Conservation (phyloP, 2,113 vertebrate species). For the Lagenorhynchus albirostris region DNA sequence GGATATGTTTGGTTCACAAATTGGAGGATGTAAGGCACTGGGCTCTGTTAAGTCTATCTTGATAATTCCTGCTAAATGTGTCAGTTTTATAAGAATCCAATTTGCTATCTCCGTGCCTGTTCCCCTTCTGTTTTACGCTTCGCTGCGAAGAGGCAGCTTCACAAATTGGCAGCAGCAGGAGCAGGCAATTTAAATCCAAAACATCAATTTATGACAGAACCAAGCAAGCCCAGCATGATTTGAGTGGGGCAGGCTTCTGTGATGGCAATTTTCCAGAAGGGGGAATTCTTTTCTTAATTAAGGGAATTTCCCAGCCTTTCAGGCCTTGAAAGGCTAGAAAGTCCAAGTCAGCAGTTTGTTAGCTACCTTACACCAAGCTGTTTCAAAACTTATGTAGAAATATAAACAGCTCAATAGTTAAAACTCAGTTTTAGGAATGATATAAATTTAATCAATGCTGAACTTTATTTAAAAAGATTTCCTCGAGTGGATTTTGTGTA, state of each 20-base stretch:
- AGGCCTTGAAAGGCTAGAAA: conserved; percentile 44
- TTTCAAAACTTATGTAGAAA: conserved; percentile 64
- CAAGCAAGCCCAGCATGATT: conserved; percentile 46
- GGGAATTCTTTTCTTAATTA: conserved; percentile 41
- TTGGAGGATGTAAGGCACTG: conserved; percentile 35
- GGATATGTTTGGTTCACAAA: background rate
- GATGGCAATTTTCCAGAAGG: conserved; percentile 39
- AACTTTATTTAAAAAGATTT: background rate
- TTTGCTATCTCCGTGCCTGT: conserved; percentile 37
- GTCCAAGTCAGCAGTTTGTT: background rate
- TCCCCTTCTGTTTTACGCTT: conserved; percentile 45
- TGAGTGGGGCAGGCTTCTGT: conserved; percentile 6
- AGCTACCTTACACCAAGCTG: conserved; percentile 44
- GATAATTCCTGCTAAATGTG: conserved; percentile 50
- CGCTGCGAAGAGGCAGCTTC: conserved; percentile 46
- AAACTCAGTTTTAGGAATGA: conserved; percentile 48
- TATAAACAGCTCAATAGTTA: conserved; percentile 43
- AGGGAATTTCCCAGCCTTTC: conserved; percentile 46
- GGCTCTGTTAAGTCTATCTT: conserved; percentile 52
- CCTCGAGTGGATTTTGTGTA: background rate
- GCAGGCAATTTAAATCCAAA: conserved; percentile 32
- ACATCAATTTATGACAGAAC: background rate
- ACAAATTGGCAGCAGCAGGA: conserved; percentile 43
- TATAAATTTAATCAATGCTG: conserved; percentile 35
- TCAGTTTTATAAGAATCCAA: conserved; percentile 51